Evolutionary conservation across 92 coral and sea anemone genomes (phyloP).

Genomic region (Montipora capitata): DNA sequence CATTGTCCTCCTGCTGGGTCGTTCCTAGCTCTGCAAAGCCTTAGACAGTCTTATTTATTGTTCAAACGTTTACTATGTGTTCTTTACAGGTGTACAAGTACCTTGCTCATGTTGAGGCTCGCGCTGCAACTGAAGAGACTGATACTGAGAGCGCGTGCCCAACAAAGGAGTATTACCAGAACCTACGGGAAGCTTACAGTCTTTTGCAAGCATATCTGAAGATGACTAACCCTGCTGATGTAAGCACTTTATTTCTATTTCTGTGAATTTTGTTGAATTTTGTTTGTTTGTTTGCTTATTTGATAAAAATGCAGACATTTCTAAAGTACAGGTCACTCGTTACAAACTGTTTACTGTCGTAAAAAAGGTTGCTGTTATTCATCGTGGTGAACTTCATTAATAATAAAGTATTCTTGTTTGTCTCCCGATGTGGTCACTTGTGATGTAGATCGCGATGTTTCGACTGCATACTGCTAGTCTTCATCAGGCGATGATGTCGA

Average conservation of each 20-base stretch:
- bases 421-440: too few relatives aligned
- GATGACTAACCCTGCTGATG: constrained; percentile 65
- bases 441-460: too few relatives aligned
- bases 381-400: too few relatives aligned
- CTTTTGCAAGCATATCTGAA: constrained; percentile 75
- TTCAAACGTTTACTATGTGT: background rate
- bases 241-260: constrained; percentile 17
- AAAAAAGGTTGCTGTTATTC: too few relatives aligned
- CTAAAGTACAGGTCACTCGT: too few relatives aligned
- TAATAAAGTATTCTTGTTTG: too few relatives aligned
- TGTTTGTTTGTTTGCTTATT: background rate
- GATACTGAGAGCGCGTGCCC: constrained; percentile 68
- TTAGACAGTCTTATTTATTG: background rate
- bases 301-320: too few relatives aligned
- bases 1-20: too few relatives aligned
- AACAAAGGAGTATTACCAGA: constrained; percentile 85
- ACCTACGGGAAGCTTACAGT: constrained; percentile 78
- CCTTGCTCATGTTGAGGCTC: constrained; percentile 92
- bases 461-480: too few relatives aligned
- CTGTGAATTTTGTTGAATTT: background rate
- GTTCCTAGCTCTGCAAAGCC: too few relatives aligned
- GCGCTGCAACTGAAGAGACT: constrained; percentile 88
- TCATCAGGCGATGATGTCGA: too few relatives aligned
- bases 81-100: constrained; percentile 87
- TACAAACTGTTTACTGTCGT: too few relatives aligned